A percentile compares a stretch with the other conserved stretches of the same genome.
Conservation (phyloP, 2,888 invertebrate genomes). For the Cerceris ruficornis region DNA sequence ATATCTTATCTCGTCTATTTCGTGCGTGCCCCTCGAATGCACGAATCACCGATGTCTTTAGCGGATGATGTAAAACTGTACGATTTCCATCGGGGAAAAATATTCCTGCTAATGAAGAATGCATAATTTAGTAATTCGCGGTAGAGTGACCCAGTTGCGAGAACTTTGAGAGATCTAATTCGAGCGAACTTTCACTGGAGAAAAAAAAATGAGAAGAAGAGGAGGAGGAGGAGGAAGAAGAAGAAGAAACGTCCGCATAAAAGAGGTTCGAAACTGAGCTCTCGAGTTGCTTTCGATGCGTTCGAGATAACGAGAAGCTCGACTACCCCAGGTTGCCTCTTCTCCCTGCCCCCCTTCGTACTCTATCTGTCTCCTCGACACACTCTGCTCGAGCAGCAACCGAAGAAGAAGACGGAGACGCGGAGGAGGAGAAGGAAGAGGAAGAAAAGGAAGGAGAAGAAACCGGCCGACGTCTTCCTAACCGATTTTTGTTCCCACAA, state of each 20-base stretch:
- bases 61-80: too few relatives aligned
- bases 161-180: too few relatives aligned
- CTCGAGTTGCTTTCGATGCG: conserved; percentile 3
- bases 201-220: neutral
- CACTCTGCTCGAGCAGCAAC: conserved; percentile 33
- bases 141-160: too few relatives aligned
- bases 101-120: too few relatives aligned
- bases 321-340: neutral
- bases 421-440: conserved; percentile 39
- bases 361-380: conserved; percentile 41
- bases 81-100: too few relatives aligned
- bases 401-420: conserved; percentile 23
- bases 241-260: too few relatives aligned
- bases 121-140: too few relatives aligned
- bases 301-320: conserved; percentile 14
- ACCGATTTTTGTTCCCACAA: conserved; percentile 80
- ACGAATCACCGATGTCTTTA: too few relatives aligned
- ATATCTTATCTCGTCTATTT: too few relatives aligned
- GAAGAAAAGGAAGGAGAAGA: conserved; percentile 53
- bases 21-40: too few relatives aligned
- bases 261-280: neutral
- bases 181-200: too few relatives aligned
- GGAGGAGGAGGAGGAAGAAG: neutral
- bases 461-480: conserved; percentile 67
- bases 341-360: conserved; percentile 10